A percentile compares a stretch with the other conserved stretches of the same genome.
These are phyloP conservation scores for Casuarius casuarius DNA, from an alignment of 2,113 vertebrate genomes.

Conservation along the genomic window DNA sequence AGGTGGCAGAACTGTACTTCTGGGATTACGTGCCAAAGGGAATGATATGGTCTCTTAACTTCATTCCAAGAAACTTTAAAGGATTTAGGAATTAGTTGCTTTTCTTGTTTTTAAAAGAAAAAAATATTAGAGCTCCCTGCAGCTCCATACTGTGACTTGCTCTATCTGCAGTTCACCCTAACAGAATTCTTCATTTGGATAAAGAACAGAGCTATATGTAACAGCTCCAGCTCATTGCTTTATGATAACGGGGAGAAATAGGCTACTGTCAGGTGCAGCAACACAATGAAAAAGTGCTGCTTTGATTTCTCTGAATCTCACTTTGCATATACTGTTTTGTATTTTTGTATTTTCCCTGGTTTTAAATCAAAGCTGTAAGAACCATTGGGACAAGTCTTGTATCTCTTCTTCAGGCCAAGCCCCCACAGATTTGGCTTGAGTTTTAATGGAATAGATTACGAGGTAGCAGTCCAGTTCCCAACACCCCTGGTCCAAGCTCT, in stretches of 20 bases:
- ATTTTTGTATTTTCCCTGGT: background rate
- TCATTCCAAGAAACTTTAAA: background rate
- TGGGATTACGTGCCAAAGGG: background rate
- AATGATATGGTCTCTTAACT: background rate
- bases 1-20: background rate
- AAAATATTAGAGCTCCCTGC: background rate
- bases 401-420: background rate
- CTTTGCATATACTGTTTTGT: fast-evolving
- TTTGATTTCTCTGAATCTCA: background rate
- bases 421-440: background rate
- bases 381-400: background rate
- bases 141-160: background rate
- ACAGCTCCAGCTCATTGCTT: too few relatives aligned
- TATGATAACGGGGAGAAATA: background rate
- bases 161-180: background rate
- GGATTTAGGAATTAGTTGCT: background rate
- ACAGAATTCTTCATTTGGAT: background rate
- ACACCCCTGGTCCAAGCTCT: background rate
- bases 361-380: background rate
- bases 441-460: background rate
- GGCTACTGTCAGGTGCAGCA: background rate
- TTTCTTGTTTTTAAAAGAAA: background rate
- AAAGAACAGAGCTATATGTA: background rate
- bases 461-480: background rate
- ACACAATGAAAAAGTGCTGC: background rate